Evolutionary conservation across 2,888 invertebrate species (phyloP), one percentile per base, ranked within the genome.

Genomic region (Hirtodrosophila histrioides): DNA sequence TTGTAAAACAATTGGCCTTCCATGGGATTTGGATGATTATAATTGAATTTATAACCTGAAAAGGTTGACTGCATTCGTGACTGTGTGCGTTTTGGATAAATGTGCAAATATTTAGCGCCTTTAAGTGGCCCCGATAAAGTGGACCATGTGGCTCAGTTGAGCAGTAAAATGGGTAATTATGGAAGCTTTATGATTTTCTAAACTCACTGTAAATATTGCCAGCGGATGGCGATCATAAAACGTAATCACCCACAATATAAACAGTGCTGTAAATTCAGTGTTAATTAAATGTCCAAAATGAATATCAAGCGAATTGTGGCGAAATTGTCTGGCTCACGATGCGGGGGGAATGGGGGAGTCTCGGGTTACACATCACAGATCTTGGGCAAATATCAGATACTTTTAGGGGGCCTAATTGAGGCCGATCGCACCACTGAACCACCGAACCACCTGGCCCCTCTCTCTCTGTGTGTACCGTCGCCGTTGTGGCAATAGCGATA

Each of bases 211-310:
- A 86, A 86, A 84, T 83, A 86, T 79, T 60, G 84, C 75, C 53
- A 86, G 79, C 84, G 85, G 85, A 84, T 68, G 75, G 70, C 67
- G 72, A 68, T 80, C 85, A 84, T 81, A 86, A 85, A 85, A 75
- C 61, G 70, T 69, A 66, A 75, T 78, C 80, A 69, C 62, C 77
- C 53, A 33, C 65, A 76, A 75, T 63, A 55, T 66, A 85, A 66
- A 81, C 76, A 85, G 23, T 11, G 51, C 37, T 53, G 54, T 55
- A 69, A 56, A 54, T 64, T 70, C 69, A 66, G 60, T 75, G 73
- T 80, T 83, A 86, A 83, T 83, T 86, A 83, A 78, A 83, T 73
- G 71, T 80, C 73, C 75, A 78, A 75, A 78, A 46, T 64, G 58
- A 78, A 60, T 72, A 69, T 61, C 58, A 70, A 65, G 51, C 44